Conservation (phyloP, 2,113 vertebrate species). For the Gorsachius goisagi region DNA sequence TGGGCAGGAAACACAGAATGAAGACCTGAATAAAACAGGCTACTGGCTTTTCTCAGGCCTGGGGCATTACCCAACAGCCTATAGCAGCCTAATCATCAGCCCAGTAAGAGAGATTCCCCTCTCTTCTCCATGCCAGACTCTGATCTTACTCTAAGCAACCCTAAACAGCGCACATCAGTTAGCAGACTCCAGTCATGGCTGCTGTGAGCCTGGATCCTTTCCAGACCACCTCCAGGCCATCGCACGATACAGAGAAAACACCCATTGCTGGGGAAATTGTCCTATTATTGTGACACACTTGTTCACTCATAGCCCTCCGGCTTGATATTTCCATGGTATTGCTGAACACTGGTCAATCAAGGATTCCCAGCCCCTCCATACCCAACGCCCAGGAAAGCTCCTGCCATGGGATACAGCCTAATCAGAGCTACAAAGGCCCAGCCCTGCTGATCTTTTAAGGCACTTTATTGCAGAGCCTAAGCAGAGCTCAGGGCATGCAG, state of each 20-base stretch:
- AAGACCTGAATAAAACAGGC: background rate
- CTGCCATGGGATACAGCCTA: background rate
- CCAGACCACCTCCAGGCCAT: background rate
- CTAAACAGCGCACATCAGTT: background rate
- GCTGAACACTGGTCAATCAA: background rate
- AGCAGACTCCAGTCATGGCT: background rate
- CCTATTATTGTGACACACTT: background rate
- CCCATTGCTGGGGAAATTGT: background rate
- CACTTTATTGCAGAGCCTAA: background rate
- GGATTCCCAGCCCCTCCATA: background rate
- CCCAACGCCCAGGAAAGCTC: background rate
- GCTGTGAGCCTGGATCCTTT: background rate
- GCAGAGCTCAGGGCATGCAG: background rate
- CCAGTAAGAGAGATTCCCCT: background rate
- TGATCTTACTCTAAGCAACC: background rate
- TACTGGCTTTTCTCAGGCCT: background rate
- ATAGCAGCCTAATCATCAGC: background rate
- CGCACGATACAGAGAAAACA: background rate
- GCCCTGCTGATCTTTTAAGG: background rate
- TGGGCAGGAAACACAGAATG: background rate
- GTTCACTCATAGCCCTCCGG: background rate
- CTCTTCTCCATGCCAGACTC: background rate
- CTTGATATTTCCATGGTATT: background rate
- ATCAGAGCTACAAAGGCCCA: background rate
- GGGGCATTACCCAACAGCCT: background rate